Conservation (phyloP, 2,113 vertebrate species). For the Circaetus gallicus region DNA sequence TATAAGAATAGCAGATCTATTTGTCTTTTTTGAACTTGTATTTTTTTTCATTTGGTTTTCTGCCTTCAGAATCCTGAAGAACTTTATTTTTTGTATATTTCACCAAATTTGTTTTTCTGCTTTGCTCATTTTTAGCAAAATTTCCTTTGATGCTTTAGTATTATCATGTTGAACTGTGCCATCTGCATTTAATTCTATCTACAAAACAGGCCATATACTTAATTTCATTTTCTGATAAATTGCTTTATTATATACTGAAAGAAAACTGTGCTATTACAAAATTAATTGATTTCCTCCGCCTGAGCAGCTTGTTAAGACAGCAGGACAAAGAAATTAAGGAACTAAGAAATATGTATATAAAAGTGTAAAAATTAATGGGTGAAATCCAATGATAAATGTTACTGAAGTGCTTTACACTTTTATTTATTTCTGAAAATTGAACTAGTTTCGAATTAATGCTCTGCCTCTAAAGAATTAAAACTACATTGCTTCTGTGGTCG, state of each 20-base stretch:
- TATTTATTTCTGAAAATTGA: not conserved
- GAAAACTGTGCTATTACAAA: not conserved
- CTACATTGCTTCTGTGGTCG: not conserved
- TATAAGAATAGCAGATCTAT: not conserved
- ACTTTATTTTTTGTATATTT: not conserved
- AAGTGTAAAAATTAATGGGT: not conserved
- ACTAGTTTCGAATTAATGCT: not conserved
- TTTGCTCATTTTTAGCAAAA: slow-evolving; percentile 18
- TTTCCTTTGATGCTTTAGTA: not conserved
- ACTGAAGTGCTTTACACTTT: not conserved
- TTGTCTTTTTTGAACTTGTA: not conserved
- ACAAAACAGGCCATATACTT: slow-evolving; percentile 14
- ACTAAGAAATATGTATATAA: not conserved
- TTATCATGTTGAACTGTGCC: not conserved
- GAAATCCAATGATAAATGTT: not conserved
- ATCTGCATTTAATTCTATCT: slow-evolving; percentile 29
- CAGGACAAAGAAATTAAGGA: not conserved
- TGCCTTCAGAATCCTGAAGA: not conserved
- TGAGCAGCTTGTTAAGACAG: not conserved
- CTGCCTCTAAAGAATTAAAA: not conserved
- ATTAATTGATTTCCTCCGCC: not conserved
- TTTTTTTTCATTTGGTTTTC: not conserved
- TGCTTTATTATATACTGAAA: not conserved
- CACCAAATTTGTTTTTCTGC: not conserved
- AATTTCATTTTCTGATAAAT: not conserved